These are phyloP conservation scores for Cossypha polioptera DNA, from an alignment of 2,797 vertebrate genomes.

Conservation along the genomic window DNA sequence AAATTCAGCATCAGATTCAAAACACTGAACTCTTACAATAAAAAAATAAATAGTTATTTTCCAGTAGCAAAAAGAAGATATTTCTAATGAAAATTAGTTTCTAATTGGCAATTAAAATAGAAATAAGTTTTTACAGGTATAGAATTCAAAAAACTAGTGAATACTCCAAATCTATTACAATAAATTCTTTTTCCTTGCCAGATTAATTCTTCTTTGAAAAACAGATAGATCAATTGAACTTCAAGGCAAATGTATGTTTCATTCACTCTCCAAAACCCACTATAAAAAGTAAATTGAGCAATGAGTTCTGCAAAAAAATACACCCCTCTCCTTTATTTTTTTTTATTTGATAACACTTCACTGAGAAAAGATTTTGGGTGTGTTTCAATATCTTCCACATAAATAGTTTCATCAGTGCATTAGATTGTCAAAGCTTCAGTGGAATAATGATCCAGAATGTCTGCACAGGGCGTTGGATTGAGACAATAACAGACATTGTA, in stretches of 20 bases:
- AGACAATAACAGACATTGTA: fast-evolving
- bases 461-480: neutral
- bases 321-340: neutral
- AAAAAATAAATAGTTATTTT: neutral
- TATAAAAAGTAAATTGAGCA: fast-evolving
- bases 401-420: neutral
- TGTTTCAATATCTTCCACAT: neutral
- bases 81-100: neutral
- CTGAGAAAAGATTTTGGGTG: neutral
- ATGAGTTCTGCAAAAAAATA: neutral
- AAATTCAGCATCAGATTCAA: neutral
- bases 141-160: neutral
- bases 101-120: neutral
- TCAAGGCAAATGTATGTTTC: neutral
- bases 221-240: neutral
- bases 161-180: neutral
- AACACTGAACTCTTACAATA: neutral
- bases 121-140: neutral
- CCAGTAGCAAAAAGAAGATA: neutral
- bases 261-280: neutral
- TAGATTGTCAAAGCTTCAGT: neutral
- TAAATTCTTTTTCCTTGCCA: neutral
- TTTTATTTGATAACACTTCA: neutral
- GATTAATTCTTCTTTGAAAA: neutral
- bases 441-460: neutral